These are phyloP conservation scores for Salticus scenicus DNA, from an alignment of 2,888 invertebrate genomes.

Conservation along the genomic window DNA sequence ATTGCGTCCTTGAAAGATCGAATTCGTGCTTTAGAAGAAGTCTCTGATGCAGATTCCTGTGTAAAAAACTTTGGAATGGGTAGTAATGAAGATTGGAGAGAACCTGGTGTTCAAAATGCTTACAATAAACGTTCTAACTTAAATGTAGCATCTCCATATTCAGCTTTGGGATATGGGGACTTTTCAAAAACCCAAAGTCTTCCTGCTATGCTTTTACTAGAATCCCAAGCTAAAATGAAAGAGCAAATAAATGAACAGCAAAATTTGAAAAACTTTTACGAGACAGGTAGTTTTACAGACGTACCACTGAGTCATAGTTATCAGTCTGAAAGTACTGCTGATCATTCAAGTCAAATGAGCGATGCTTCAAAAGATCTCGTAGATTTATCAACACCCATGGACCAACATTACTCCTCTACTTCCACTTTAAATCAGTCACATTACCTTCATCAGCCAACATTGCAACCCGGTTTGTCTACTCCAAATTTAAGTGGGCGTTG, in stretches of 20 bases:
- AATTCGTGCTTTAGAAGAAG: slow-evolving; percentile 50
- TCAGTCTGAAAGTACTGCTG: slow-evolving; percentile 17
- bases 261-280: slow-evolving; percentile 32
- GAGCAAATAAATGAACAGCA: slow-evolving; percentile 27
- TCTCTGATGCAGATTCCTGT: slow-evolving; percentile 33
- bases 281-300: slow-evolving; percentile 59
- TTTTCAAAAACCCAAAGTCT: slow-evolving; percentile 68
- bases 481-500: slow-evolving; percentile 44
- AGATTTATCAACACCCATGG: slow-evolving; percentile 32
- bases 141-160: slow-evolving; percentile 33
- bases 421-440: slow-evolving; percentile 52
- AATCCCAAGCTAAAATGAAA: slow-evolving; percentile 33
- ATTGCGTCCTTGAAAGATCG: slow-evolving; percentile 48
- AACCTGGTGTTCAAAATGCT: slow-evolving; percentile 46
- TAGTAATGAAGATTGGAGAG: slow-evolving; percentile 63
- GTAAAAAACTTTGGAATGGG: slow-evolving; percentile 66
- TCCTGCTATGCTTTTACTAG: slow-evolving; percentile 44
- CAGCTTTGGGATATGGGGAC: slow-evolving; percentile 55
- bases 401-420: slow-evolving; percentile 34
- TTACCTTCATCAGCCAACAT: slow-evolving; percentile 37
- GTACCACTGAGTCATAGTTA: slow-evolving; percentile 45
- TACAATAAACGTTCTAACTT: slow-evolving; percentile 56
- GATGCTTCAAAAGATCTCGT: slow-evolving; percentile 35
- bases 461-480: slow-evolving; percentile 47
- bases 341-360: slow-evolving; percentile 30